Base-by-base conservation (phyloP, 1,140 invertebrate genomes). In the Lucilia cuprina region DNA sequence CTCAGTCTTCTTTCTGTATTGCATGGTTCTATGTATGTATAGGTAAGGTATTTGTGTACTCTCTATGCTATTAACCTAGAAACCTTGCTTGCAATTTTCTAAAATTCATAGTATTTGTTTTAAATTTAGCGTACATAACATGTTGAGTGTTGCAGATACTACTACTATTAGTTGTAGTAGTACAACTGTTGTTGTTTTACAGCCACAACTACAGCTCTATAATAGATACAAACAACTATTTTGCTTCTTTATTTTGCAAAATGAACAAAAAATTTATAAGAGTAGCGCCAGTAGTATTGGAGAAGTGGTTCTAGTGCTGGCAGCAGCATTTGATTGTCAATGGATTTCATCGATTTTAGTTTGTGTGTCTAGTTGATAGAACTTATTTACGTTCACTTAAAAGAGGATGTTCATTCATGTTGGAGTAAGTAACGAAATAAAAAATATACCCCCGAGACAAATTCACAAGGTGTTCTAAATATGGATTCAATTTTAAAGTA, bases 81-180 rank as follows among this genome's bases (percentile, higher is more conserved):
- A 80, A 80, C 77, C 77, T 80, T 80, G 77, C 77, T 80, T 21
- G n/a, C n/a, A 25, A 21, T 21, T 25, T 70, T 70, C 19, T 25
- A 21, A 55, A 70, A 70, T 19, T 70, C 77, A 80, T 70, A 25
- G 77, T 80, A 80, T 80, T 80, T 80, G 77, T 80, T 80, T 80
- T 80, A 80, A 80, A 80, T 80, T 80, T 80, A 78, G 34, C 75
- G 75, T 78, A 47, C 25, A 47, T n/a, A 78, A 78, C 34, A 78
- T 47, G 41, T 41, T 55, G 50, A 55, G 41, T 50, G 19, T 41
- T 80, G 41, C 77, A 70, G 65, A 70, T 70, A 70, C 65, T 70
- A 21, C 60, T 65, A 21, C 65, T 21, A 70, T 19, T 21, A 21
- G n/a, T n/a, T 12, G 12, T 41, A 41, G 7, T 41, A 41, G 5